Evolutionary conservation across 1,140 invertebrate genomes (phyloP).

Genomic region (Paralvinella palmiformis): DNA sequence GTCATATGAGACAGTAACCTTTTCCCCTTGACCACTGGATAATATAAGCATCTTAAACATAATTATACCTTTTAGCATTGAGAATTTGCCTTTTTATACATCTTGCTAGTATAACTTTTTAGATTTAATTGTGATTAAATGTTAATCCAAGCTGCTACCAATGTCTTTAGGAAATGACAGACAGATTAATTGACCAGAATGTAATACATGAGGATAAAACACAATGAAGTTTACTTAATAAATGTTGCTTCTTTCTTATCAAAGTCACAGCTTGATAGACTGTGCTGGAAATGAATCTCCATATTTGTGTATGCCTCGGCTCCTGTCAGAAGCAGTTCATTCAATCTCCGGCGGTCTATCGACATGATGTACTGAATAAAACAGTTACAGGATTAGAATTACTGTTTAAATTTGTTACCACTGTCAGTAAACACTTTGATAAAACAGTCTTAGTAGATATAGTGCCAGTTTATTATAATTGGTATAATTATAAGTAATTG

Average conservation of each 20-base stretch:
- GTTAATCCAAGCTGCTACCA: background rate
- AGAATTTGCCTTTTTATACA: background rate
- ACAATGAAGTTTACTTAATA: conserved; percentile 68
- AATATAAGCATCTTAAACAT: background rate
- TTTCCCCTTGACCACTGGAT: conserved; percentile 27
- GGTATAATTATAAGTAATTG: too few relatives aligned
- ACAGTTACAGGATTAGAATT: conserved; percentile 26
- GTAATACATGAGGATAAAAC: conserved; percentile 27
- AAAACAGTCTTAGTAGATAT: too few relatives aligned
- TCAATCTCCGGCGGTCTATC: conserved; percentile 78
- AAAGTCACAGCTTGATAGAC: conserved; percentile 69
- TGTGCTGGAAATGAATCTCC: conserved; percentile 74
- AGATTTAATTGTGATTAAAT: conserved; percentile 1
- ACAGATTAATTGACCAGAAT: background rate
- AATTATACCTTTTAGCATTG: background rate
- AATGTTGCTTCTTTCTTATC: conserved; percentile 67
- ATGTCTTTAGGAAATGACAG: background rate
- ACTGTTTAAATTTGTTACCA: too few relatives aligned
- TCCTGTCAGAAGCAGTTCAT: conserved; percentile 74
- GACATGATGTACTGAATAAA: conserved; percentile 83
- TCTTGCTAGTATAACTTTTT: background rate
- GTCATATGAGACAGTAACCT: conserved; percentile 57
- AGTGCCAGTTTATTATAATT: too few relatives aligned
- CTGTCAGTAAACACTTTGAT: too few relatives aligned
- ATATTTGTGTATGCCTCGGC: conserved; percentile 78